Evolutionary conservation across 64 coral and sea anemone species (phyloP).

Genomic region (Trachythela sp.): DNA sequence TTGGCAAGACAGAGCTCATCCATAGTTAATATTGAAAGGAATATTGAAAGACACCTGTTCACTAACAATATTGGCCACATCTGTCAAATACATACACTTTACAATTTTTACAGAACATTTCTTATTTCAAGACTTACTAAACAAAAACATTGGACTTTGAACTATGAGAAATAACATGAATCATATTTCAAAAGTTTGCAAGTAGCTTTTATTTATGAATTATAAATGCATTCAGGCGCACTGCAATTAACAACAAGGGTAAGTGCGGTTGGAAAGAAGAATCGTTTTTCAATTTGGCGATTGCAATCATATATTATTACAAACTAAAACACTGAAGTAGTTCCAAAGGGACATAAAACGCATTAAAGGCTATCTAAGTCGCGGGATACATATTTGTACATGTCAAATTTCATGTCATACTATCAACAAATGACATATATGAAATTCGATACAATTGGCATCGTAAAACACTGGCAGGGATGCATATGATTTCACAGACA

Average conservation of each 20-base stretch:
- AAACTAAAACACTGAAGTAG: background rate
- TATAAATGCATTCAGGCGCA: background rate
- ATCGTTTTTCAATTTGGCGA: background rate
- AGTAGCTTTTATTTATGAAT: background rate
- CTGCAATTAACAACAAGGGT: background rate
- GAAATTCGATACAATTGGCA: background rate
- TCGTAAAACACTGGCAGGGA: background rate
- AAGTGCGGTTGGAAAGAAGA: background rate
- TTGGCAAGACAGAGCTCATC: conserved; percentile 15
- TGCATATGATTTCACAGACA: background rate
- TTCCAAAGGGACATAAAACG: background rate
- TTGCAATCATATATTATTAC: background rate
- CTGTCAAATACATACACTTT: background rate
- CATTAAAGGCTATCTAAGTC: background rate
- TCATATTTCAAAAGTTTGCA: background rate
- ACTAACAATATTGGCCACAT: conserved; percentile 14
- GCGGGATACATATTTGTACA: background rate
- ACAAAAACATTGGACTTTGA: conserved; percentile 8
- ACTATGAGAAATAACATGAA: background rate
- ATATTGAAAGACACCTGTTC: conserved; percentile 10
- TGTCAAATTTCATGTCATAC: no score
- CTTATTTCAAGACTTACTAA: background rate
- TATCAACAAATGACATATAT: background rate
- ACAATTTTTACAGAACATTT: background rate
- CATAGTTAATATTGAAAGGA: conserved; percentile 8